phyloP scores from a whole-genome alignment of 2,888 invertebrate species.

The Oxyscelio sp. region DNA sequence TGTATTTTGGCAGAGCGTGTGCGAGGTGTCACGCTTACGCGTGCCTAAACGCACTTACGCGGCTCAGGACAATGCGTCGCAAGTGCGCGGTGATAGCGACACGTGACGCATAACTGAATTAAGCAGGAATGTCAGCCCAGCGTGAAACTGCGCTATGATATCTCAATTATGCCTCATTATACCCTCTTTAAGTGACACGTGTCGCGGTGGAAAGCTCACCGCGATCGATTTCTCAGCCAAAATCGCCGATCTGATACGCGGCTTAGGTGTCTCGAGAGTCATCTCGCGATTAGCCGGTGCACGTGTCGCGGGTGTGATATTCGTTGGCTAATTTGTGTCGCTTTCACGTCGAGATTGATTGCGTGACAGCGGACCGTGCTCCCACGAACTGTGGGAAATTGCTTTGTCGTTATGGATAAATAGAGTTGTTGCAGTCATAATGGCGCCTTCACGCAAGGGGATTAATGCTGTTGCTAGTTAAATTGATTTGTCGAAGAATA shows the following conservation, averaged over 20 bases:
- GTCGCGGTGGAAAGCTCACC: conserved; percentile 74
- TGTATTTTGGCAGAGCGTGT: no score
- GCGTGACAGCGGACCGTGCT: conserved; percentile 8
- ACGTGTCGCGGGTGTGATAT: conserved; percentile 42
- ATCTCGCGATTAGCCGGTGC: conserved; percentile 41
- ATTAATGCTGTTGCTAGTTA: not conserved
- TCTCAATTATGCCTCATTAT: conserved; percentile 84
- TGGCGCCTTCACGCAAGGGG: not conserved
- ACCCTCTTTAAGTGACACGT: conserved; percentile 75
- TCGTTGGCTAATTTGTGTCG: conserved; percentile 48
- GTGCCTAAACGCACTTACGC: no score
- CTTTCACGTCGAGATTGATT: conserved; percentile 54
- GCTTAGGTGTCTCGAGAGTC: conserved; percentile 29
- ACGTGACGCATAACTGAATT: conserved; percentile 78
- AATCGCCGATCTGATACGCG: not conserved
- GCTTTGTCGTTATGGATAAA: conserved; percentile 33
- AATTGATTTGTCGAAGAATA: not conserved
- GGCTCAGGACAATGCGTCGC: no score
- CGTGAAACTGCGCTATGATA: conserved; percentile 83
- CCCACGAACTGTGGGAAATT: conserved; percentile 60
- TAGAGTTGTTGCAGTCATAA: not conserved
- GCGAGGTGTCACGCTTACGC: no score
- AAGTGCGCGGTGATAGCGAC: conserved; percentile 51
- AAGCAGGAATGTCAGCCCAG: conserved; percentile 64
- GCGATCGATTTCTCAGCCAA: conserved; percentile 76